phyloP scores from a whole-genome alignment of 2,113 vertebrate species.

The Agapornis roseicollis region DNA sequence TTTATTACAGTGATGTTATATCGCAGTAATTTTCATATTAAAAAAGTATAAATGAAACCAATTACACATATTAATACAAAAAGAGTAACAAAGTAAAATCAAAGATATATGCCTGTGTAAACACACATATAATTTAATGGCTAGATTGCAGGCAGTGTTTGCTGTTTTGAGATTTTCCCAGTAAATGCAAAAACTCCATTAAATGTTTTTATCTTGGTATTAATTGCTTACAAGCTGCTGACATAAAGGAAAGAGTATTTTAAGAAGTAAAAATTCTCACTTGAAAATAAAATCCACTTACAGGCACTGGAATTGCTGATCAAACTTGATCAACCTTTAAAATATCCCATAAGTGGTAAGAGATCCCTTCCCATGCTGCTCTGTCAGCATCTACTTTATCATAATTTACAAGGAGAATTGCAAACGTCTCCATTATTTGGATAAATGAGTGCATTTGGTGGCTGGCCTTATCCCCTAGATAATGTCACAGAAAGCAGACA shows the following conservation, averaged over 20 bases:
- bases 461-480: neutral
- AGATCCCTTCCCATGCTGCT: neutral
- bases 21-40: neutral
- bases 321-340: neutral
- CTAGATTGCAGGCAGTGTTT: neutral
- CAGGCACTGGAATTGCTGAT: neutral
- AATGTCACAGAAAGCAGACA: neutral
- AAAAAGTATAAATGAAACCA: neutral
- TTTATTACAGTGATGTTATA: neutral
- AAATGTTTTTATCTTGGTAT: neutral
- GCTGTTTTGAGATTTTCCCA: neutral
- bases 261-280: neutral
- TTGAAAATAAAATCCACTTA: neutral
- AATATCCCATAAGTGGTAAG: neutral
- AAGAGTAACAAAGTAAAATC: neutral
- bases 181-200: neutral
- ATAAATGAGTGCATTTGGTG: conserved; percentile 3
- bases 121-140: neutral
- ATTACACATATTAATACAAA: neutral
- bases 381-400: conserved; percentile 14
- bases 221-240: neutral
- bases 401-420: conserved; percentile 10
- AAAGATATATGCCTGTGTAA: neutral
- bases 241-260: neutral
- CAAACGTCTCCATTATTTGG: neutral